A percentile compares a stretch with the other conserved stretches of the same genome.
phyloP scores from a whole-genome alignment of 2,888 invertebrate genomes.

The Nematopogon swammerdamellus region DNA sequence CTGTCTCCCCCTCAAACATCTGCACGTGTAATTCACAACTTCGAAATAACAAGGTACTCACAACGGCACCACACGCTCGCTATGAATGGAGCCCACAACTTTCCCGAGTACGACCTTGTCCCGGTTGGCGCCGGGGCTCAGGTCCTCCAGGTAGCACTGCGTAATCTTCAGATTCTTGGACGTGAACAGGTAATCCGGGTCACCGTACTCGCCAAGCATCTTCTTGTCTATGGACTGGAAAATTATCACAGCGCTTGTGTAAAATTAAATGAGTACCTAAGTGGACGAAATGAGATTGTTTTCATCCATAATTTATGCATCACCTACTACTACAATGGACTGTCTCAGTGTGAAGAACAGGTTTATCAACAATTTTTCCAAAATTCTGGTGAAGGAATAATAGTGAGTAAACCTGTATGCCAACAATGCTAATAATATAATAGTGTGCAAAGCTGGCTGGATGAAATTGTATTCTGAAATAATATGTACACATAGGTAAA shows the following conservation, averaged over 20 bases:
- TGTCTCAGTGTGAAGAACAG: no score
- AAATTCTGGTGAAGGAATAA: no score
- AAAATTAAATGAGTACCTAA: constrained; percentile 2
- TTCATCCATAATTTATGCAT: no score
- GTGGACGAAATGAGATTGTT: neutral
- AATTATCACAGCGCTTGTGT: constrained; percentile 5
- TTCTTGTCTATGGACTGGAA: constrained; percentile 61
- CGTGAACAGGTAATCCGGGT: constrained; percentile 25
- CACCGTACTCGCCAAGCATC: constrained; percentile 66
- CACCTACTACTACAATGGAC: no score
- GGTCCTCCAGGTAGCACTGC: constrained; percentile 36
- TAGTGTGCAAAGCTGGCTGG: no score
- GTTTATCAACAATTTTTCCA: no score
- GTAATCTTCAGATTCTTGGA: constrained; percentile 44
- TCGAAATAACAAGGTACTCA: constrained; percentile 47
- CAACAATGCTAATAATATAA: no score
- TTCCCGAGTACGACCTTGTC: constrained; percentile 70
- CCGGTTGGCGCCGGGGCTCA: constrained; percentile 63
- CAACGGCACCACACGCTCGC: constrained; percentile 76
- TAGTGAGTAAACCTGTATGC: no score
- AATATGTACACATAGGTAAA: no score
- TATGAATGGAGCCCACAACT: constrained; percentile 77
- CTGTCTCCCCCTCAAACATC: no score
- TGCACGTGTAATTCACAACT: no score
- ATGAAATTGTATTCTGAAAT: no score